A percentile compares a stretch with the other conserved stretches of the same genome.
Evolutionary conservation across 2,113 vertebrate species (phyloP).

Genomic region (Rutilus rutilus): DNA sequence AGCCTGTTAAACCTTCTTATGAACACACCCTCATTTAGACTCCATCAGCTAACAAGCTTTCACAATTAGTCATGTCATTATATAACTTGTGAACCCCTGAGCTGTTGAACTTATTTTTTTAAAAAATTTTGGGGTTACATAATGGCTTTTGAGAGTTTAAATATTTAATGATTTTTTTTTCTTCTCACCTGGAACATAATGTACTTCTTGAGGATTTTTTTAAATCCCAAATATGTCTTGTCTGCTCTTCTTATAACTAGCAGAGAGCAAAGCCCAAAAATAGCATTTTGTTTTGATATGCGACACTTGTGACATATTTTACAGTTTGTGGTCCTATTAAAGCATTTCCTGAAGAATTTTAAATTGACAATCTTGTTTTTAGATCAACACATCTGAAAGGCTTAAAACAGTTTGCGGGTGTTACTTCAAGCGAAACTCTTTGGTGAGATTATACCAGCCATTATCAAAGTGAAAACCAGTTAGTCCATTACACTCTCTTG

Average conservation of each 20-base stretch:
- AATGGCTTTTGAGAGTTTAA: constrained; percentile 7
- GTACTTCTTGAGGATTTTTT: background rate
- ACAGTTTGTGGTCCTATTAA: background rate
- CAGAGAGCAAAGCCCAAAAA: background rate
- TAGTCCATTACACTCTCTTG: background rate
- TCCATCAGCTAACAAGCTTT: constrained; percentile 42
- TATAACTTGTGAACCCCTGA: constrained; percentile 23
- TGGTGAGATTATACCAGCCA: background rate
- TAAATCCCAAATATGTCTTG: background rate
- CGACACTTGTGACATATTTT: background rate
- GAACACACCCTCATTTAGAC: constrained; percentile 25
- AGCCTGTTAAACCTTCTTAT: constrained; percentile 30
- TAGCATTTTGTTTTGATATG: constrained; percentile 35
- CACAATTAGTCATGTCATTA: constrained; percentile 35
- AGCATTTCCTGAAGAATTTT: background rate
- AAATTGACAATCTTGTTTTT: background rate
- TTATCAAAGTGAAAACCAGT: background rate
- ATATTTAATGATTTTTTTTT: constrained; percentile 7
- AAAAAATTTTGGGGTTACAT: constrained; percentile 11
- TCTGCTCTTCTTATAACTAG: constrained; percentile 1
- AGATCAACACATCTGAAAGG: constrained; percentile 13
- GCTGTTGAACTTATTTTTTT: background rate
- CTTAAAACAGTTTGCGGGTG: background rate
- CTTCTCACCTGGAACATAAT: background rate
- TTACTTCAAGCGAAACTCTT: background rate